Percentiles rank a stretch among this genome's conserved stretches.
phyloP scores from a whole-genome alignment of 1,140 invertebrate species.

The Micrasema longulum region DNA sequence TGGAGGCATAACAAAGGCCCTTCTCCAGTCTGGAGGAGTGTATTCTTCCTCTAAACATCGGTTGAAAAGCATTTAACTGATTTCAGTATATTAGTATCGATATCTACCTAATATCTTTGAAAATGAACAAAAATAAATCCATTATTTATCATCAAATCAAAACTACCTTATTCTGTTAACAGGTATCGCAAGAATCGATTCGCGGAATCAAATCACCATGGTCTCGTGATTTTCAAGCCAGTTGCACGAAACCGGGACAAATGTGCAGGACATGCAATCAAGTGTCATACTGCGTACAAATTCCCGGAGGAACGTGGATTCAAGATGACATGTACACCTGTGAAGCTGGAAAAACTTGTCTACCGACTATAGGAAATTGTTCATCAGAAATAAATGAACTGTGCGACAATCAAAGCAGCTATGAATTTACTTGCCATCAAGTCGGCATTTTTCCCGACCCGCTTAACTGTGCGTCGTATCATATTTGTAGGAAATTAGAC shows the following conservation, averaged over 20 bases:
- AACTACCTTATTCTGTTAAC: too few relatives aligned
- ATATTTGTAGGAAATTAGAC: constrained; percentile 59
- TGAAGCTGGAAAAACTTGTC: constrained; percentile 14
- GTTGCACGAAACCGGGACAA: constrained; percentile 34
- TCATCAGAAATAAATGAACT: constrained; percentile 18
- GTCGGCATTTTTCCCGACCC: constrained; percentile 62
- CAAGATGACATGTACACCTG: constrained; percentile 27
- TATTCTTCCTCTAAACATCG: too few relatives aligned
- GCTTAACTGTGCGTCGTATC: constrained; percentile 61
- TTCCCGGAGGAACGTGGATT: not conserved
- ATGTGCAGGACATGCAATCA: constrained; percentile 39
- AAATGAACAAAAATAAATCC: too few relatives aligned
- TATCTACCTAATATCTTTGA: too few relatives aligned
- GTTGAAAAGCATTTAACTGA: too few relatives aligned
- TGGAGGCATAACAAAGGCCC: too few relatives aligned
- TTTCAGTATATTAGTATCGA: too few relatives aligned
- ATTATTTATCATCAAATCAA: too few relatives aligned
- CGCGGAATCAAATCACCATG: too few relatives aligned
- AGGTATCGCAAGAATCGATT: not conserved
- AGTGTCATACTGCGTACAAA: constrained; percentile 23
- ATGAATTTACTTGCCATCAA: constrained; percentile 43
- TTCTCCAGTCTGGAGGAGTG: too few relatives aligned
- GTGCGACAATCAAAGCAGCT: constrained; percentile 15
- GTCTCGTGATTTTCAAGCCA: not conserved
- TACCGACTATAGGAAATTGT: constrained; percentile 15